These are phyloP conservation scores for Vulpes lagopus DNA, from an alignment of 2,113 vertebrate genomes.

Conservation along the genomic window DNA sequence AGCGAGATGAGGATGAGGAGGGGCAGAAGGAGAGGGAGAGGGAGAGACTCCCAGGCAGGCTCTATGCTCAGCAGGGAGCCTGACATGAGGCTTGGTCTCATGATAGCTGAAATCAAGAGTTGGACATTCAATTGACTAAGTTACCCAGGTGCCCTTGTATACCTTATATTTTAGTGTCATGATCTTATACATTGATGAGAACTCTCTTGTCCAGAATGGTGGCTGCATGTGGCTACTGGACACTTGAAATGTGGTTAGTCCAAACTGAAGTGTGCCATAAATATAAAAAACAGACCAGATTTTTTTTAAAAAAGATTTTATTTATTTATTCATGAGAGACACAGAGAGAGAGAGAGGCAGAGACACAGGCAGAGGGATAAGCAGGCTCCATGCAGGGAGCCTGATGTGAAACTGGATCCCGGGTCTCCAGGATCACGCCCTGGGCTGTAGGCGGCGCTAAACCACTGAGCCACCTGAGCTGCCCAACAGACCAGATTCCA, in stretches of 20 bases:
- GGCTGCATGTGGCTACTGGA: background rate
- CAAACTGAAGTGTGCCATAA: background rate
- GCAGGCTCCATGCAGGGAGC: too few relatives aligned
- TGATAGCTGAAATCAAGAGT: background rate
- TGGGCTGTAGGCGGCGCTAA: too few relatives aligned
- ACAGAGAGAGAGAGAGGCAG: too few relatives aligned
- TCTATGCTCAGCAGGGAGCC: background rate
- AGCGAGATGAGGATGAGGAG: background rate
- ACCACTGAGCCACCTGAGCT: too few relatives aligned
- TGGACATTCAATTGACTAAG: background rate
- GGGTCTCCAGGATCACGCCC: too few relatives aligned
- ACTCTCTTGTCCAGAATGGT: background rate
- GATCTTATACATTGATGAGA: background rate
- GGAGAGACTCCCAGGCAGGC: background rate
- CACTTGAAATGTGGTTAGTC: background rate
- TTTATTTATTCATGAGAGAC: too few relatives aligned
- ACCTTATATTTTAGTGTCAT: background rate
- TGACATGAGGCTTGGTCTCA: background rate
- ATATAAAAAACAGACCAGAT: background rate
- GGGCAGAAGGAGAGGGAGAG: background rate
- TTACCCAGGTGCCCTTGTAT: background rate
- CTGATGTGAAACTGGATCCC: too few relatives aligned
- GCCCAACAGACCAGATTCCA: background rate
- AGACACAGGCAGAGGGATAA: too few relatives aligned
- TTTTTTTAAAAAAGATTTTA: background rate